These are phyloP conservation scores for Mesaphorura yosii DNA, from an alignment of 1,140 invertebrate species.

Conservation along the genomic window DNA sequence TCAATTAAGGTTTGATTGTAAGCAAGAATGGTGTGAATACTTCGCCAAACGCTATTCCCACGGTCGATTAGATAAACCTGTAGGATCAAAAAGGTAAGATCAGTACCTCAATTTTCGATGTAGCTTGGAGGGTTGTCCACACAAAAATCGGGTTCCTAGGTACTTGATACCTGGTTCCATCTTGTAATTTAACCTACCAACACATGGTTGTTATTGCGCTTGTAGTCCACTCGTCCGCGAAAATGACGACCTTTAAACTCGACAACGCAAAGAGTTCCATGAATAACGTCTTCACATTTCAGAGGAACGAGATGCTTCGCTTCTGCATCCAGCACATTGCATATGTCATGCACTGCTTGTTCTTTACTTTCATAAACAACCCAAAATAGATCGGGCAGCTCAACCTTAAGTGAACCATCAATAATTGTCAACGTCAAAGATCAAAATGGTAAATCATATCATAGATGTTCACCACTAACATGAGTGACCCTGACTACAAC, in stretches of 20 bases:
- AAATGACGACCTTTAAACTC: conserved; percentile 32
- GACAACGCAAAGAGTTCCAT: conserved; percentile 20
- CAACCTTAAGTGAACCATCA: background rate
- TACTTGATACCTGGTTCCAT: background rate
- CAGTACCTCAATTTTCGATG: background rate
- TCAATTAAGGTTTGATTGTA: background rate
- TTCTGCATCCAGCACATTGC: background rate
- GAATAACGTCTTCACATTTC: background rate
- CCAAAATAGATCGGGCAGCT: background rate
- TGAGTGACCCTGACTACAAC: background rate
- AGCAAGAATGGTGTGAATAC: background rate
- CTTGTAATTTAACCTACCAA: conserved; percentile 1
- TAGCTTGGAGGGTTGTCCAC: no score
- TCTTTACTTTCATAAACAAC: background rate
- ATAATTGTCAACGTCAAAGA: background rate
- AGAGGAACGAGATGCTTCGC: background rate
- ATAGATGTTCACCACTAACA: background rate
- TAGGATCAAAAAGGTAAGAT: background rate
- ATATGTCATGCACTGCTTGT: background rate
- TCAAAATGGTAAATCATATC: background rate
- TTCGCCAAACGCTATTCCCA: conserved; percentile 45
- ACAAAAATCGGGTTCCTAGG: background rate
- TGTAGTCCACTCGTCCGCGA: conserved; percentile 14
- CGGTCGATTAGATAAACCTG: conserved; percentile 66
- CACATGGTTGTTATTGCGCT: background rate